phyloP scores from a whole-genome alignment of 1,140 invertebrate species.

The Conus ventricosus region DNA sequence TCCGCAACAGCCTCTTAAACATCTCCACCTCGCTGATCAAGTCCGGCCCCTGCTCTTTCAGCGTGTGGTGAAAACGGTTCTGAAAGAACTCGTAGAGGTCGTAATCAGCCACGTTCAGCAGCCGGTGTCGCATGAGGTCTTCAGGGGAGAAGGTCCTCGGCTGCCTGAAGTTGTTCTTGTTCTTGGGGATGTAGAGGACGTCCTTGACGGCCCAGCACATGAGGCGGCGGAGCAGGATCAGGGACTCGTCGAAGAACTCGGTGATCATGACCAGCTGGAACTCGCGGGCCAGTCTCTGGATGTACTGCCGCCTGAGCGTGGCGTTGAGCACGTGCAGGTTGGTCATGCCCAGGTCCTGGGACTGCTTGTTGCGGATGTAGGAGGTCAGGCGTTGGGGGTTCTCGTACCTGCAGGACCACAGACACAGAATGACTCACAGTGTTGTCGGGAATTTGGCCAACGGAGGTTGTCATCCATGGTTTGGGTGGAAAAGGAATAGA shows the following conservation, averaged over 20 bases:
- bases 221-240: constrained; percentile 75
- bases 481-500: too few relatives aligned
- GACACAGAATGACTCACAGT: too few relatives aligned
- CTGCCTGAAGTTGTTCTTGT: constrained; percentile 19
- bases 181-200: constrained; percentile 63
- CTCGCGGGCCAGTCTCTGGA: constrained; percentile 49
- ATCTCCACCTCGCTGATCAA: constrained; percentile 34
- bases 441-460: too few relatives aligned
- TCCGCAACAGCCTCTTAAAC: constrained; percentile 31
- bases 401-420: constrained; percentile 28
- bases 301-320: constrained; percentile 41
- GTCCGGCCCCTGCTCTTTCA: constrained; percentile 19
- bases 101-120: constrained; percentile 36
- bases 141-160: constrained; percentile 13
- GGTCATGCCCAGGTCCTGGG: constrained; percentile 56
- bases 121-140: constrained; percentile 15
- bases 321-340: constrained; percentile 37
- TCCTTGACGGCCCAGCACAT: constrained; percentile 77
- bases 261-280: constrained; percentile 78
- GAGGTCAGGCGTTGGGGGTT: constrained; percentile 17
- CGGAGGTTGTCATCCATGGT: too few relatives aligned
- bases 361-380: constrained; percentile 52
- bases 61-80: constrained; percentile 24
- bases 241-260: constrained; percentile 78
- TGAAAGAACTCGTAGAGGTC: constrained; percentile 42